Base-by-base conservation (phyloP, 1,140 invertebrate genomes). In the Papilio glaucus region DNA sequence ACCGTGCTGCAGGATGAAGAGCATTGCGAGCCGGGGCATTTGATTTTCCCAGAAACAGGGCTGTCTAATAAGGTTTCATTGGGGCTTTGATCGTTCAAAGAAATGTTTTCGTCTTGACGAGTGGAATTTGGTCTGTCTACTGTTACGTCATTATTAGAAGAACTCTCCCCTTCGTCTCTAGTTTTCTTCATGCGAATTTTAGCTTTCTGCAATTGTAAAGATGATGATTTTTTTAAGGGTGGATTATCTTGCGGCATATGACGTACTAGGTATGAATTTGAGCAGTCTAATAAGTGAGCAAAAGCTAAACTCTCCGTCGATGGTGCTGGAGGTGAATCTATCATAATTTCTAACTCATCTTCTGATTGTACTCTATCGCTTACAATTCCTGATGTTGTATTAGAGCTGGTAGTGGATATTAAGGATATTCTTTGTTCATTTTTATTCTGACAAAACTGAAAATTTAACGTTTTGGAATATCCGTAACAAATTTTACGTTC, bases 331-430 rank as follows among this genome's bases (percentile, higher is more conserved):
- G 96, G 96, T 49, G 95, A 95, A 72, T 96, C 96, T 45, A 96
- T 96, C 95, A 96, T 96, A 45, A 96, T 97, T 92, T 98, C 97
- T 72, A 97, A 94, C 90, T 98, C 98, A 88, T 98, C 98, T 90
- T 98, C 96, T 67, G 97, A 98, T 88, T 98, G 97, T 61, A 98
- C 97, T 75, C 97, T 95, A 89, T 99, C 98, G 86, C 98, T 98
- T 9, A 98, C 98, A 74, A 99, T 98, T 60, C 98, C 98, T 6
- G 98, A 98, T 3, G 98, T 98, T 41, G 98, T 98, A 83, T 98
- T 98, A 4, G 98, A 98, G 73, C 97, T 98, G 39, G 97, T 97
- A 6, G 90, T 88, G n/a, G 97, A 98, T 83, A 98, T 98, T 12
- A 98, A 97, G 18, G 98, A 99, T 83, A 98, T 96, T 75, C 97